Conservation (phyloP, 1,140 invertebrate species). For the Stegodyphus dumicola region DNA sequence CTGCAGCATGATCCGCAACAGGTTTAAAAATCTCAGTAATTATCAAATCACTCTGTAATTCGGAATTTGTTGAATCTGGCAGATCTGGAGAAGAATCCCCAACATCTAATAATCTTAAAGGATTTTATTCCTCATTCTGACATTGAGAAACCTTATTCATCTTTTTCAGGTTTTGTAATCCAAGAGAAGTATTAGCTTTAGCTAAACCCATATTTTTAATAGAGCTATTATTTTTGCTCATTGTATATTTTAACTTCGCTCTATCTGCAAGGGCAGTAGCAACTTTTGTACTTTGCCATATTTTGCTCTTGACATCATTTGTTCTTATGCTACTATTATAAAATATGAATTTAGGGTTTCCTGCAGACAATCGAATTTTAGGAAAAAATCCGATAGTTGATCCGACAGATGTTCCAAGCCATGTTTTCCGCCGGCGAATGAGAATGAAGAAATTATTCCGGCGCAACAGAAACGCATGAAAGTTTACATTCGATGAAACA, state of each 20-base stretch:
- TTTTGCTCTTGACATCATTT: constrained; percentile 15
- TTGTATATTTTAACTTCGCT: constrained; percentile 45
- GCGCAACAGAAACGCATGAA: no score
- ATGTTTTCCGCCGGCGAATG: constrained; percentile 5
- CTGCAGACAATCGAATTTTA: constrained; percentile 11
- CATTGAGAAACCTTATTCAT: constrained; percentile 31
- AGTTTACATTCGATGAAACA: no score
- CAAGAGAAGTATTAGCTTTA: constrained; percentile 39
- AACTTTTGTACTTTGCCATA: constrained; percentile 42
- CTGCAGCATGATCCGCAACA: background rate
- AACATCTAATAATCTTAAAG: constrained; percentile 2
- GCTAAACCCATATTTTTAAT: constrained; percentile 54
- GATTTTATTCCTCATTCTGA: constrained; percentile 6
- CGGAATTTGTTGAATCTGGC: constrained; percentile 20
- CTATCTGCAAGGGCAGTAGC: constrained; percentile 40
- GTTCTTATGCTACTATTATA: constrained; percentile 2
- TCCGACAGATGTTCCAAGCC: constrained; percentile 11
- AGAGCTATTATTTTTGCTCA: constrained; percentile 42
- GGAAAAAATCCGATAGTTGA: constrained; percentile 5
- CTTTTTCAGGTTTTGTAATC: constrained; percentile 40
- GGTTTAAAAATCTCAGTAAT: background rate
- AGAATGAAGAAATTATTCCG: no score
- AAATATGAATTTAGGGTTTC: background rate
- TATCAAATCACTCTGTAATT: constrained; percentile 6
- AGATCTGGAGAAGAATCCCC: constrained; percentile 6